Evolutionary conservation across 2,888 invertebrate genomes (phyloP), one percentile per base, ranked within the genome.

Genomic region (Thecocarcelia acutangulata): DNA sequence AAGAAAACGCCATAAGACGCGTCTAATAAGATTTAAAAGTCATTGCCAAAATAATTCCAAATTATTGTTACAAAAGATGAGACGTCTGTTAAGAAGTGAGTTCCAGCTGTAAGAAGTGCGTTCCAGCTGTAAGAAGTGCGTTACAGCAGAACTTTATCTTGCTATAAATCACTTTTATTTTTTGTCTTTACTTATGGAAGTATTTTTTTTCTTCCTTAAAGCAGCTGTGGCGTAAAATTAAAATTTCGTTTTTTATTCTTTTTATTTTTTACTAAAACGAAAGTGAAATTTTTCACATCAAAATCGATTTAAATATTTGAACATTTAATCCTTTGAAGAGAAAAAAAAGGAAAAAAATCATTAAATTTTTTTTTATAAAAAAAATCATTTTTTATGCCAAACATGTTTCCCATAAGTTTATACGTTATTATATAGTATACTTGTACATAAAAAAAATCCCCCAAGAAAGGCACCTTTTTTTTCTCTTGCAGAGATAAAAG

Each of bases 331-430:
- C 5, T 37, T 50, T 48, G 9, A 1, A 13, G n/a, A 42, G 56
- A 50, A 17, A 48, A 52, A 70, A 69, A 77, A n/a, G 70, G 58
- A 46, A 44, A 70, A 78, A 77, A 64, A 48, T 37, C 33, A 33
- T 33, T 42, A 52, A 66, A 52, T 17, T 64, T 64, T 72, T 64
- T 72, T 77, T 52, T 52, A 42, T 17, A 24, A 78, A 78, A 78
- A 64, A 72, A 64, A 33, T 84, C 74, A 73, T 86, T 64, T 78
- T 64, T 81, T 85, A 85, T 85, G 85, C 86, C 84, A 84, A 86
- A 87, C 85, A 86, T 86, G 85, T 84, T 63, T 85, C 80, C 77
- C 84, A 84, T 87, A 85, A 84, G 80, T 81, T 83, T 9, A 21
- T 1, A 33, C 48, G 3, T 8, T 66, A 24, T 54, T 21, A n/a